These are phyloP conservation scores for Petrocephalus schoutedeni DNA, from an alignment of 2,797 vertebrate species.

Conservation along the genomic window DNA sequence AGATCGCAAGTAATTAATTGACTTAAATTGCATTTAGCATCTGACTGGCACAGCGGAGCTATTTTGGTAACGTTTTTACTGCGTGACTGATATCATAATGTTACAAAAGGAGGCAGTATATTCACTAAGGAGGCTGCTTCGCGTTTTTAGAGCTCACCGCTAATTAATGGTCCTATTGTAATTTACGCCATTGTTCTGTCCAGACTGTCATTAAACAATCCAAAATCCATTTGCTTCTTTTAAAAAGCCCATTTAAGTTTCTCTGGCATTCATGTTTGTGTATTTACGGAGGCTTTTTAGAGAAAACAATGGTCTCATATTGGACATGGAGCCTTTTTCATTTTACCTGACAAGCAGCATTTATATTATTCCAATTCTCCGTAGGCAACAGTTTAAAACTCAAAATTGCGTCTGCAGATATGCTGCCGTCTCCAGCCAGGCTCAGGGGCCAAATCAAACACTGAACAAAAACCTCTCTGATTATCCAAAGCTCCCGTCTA, in stretches of 20 bases:
- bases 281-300: not conserved
- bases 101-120: not conserved
- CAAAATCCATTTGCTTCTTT: conserved; percentile 5
- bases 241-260: conserved; percentile 17
- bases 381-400: not conserved
- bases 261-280: not conserved
- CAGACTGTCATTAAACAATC: not conserved
- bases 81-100: not conserved
- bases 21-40: not conserved
- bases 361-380: not conserved
- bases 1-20: not conserved
- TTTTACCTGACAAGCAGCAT: not conserved
- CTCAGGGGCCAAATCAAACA: not conserved
- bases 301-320: not conserved
- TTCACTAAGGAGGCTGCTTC: not conserved
- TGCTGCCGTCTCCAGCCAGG: not conserved
- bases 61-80: not conserved
- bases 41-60: not conserved
- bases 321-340: not conserved
- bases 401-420: not conserved
- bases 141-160: not conserved
- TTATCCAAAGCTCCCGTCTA: not conserved
- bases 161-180: conserved; percentile 16
- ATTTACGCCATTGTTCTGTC: not conserved
- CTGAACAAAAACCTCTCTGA: not conserved